phyloP scores from a whole-genome alignment of 53 echinoderm and acorn worm species.

The Mesocentrotus franciscanus region DNA sequence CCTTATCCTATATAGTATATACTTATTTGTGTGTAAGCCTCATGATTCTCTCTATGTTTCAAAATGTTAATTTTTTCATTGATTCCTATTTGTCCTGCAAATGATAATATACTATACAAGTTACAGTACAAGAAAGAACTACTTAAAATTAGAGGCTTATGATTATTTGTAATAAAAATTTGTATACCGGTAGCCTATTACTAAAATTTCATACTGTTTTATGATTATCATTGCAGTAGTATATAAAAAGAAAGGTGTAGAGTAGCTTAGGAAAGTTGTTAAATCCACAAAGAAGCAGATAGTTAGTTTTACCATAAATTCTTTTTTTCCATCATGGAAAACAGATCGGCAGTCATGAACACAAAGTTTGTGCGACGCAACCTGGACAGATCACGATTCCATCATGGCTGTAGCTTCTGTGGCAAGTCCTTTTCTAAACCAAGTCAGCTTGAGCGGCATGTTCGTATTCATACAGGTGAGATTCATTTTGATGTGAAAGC shows the following conservation, averaged over 20 bases:
- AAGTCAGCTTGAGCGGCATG: slow-evolving; percentile 90
- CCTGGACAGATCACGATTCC: slow-evolving; percentile 64
- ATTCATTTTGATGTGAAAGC: background rate
- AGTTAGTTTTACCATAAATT: background rate
- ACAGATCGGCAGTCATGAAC: slow-evolving; percentile 71
- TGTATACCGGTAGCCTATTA: no score
- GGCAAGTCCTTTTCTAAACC: slow-evolving; percentile 92
- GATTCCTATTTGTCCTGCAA: no score
- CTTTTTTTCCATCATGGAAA: background rate
- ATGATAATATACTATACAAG: no score
- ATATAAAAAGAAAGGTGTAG: no score
- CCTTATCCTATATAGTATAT: background rate
- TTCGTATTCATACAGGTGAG: slow-evolving; percentile 96
- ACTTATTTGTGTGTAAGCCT: no score
- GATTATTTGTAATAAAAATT: no score
- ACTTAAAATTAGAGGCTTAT: no score
- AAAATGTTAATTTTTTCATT: no score
- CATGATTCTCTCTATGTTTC: no score
- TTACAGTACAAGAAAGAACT: no score
- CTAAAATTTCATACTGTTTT: no score
- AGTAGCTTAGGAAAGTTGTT: background rate
- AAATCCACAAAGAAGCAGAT: background rate
- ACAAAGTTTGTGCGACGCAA: slow-evolving; percentile 65
- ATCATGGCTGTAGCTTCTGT: slow-evolving; percentile 84
- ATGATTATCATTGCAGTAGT: no score